Evolutionary conservation across 2,113 vertebrate genomes (phyloP).

Genomic region (Lota lota): DNA sequence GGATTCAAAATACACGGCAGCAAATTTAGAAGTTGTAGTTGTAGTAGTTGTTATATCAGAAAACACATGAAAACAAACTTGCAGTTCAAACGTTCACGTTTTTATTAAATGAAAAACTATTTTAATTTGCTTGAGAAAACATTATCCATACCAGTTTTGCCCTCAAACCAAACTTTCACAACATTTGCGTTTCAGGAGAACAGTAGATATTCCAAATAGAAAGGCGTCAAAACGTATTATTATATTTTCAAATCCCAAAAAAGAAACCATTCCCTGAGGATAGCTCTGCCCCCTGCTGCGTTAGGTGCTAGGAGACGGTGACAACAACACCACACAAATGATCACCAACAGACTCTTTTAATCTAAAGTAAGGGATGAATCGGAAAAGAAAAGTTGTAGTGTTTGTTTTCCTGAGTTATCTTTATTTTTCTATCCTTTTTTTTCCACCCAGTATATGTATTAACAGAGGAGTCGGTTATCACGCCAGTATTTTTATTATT

Average conservation of each 20-base stretch:
- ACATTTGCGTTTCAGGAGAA: not conserved
- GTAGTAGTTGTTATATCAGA: no score
- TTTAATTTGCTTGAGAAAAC: no score
- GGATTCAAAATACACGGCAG: no score
- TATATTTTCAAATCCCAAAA: slow-evolving; percentile 6
- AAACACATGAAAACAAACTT: no score
- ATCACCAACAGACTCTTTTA: slow-evolving; percentile 30
- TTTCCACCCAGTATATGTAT: no score
- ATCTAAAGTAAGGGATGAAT: slow-evolving; percentile 20
- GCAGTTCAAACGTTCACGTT: no score
- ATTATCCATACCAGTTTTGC: not conserved
- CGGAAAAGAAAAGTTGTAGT: slow-evolving; percentile 12
- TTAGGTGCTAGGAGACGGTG: slow-evolving; percentile 53
- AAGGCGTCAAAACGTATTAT: not conserved
- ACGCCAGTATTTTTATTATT: slow-evolving; percentile 5
- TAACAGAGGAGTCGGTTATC: slow-evolving; percentile 28
- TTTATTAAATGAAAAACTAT: no score
- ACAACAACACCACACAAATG: slow-evolving; percentile 11
- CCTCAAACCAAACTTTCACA: slow-evolving; percentile 21
- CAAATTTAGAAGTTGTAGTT: no score
- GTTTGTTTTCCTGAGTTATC: not conserved
- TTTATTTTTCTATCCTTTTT: slow-evolving; percentile 63
- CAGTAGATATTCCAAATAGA: no score
- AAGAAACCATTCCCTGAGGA: slow-evolving; percentile 1
- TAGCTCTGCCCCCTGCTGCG: slow-evolving; percentile 37